Evolutionary conservation across 2,888 invertebrate species (phyloP).

Genomic region (Lycia hirtaria): DNA sequence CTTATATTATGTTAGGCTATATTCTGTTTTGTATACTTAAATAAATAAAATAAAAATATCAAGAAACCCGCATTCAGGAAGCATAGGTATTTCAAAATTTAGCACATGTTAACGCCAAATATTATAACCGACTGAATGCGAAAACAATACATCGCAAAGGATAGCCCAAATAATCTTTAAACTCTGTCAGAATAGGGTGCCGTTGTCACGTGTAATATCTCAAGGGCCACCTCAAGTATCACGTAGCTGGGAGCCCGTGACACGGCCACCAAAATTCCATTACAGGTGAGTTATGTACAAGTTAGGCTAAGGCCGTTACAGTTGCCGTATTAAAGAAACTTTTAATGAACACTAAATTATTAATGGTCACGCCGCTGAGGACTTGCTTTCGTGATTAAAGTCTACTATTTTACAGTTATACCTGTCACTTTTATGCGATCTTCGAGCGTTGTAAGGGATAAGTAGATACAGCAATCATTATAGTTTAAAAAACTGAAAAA

Average conservation of each 20-base stretch:
- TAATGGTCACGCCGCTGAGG: conserved; percentile 24
- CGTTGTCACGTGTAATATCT: conserved; percentile 56
- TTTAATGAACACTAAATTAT: conserved; percentile 32
- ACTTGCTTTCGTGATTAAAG: conserved; percentile 15
- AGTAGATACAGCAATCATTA: too few species aligned
- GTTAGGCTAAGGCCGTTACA: conserved; percentile 36
- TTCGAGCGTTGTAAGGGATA: too few species aligned
- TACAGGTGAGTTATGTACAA: conserved; percentile 45
- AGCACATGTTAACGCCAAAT: too few species aligned
- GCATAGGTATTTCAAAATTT: too few species aligned
- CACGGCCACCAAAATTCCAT: conserved; percentile 50
- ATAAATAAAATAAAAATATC: too few species aligned
- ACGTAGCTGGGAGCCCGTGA: conserved; percentile 52
- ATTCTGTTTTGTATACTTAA: too few species aligned
- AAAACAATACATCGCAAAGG: too few species aligned
- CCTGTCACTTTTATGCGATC: too few species aligned
- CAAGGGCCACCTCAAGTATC: conserved; percentile 67
- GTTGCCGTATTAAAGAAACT: conserved; percentile 28
- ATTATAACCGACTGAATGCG: too few species aligned
- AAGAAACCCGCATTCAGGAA: too few species aligned
- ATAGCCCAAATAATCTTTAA: not conserved
- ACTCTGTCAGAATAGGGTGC: conserved; percentile 50
- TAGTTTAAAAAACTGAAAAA: too few species aligned
- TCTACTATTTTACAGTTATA: not conserved
- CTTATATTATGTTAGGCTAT: too few species aligned